Evolutionary conservation across 2,888 invertebrate genomes (phyloP), one percentile per base, ranked within the genome.

Genomic region (Tachystola acroxantha): DNA sequence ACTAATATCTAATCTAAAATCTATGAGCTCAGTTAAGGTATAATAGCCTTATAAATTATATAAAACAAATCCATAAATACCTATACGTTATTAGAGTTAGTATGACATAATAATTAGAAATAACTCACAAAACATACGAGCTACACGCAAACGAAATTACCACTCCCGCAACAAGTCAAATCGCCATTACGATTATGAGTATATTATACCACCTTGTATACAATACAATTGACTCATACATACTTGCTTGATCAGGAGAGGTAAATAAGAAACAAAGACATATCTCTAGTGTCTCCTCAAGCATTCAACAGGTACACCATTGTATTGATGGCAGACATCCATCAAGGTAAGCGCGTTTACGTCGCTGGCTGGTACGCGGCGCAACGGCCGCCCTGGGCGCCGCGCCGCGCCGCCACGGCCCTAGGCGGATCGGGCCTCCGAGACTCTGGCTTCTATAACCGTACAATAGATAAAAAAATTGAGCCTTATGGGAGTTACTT

Each of bases 231-330:
- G 12, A 24, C 9, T 7, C 27, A 2, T 11, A 10, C 7, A 27
- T 10, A 27, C 4, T 10, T 11, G 6, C 2, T 27, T n/a, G n/a
- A n/a, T n/a, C n/a, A n/a, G 12, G 27, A 27, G 3, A 3, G 16
- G 27, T 25, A 25, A 27, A 12, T 28, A 34, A 28, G 12, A 14
- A 9, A 12, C 36, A 36, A 48, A 40, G 46, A 45, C 36, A 44
- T 50, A 47, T 39, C 40, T 47, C 40, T 16, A 44, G n/a, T 43
- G 56, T 56, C 57, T 65, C 57, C 66, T 69, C 66, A 67, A 64
- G 67, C 74, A 72, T 75, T 80, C 82, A 84, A 84, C 82, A 84
- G 72, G 74, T 74, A 68, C 56, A 63, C 53, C 48, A 54, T 60
- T 64, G 62, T 66, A 64, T 62, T 48, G 65, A 56, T 52, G 59